A percentile compares a stretch with the other conserved stretches of the same genome.
phyloP scores from a whole-genome alignment of 1,140 invertebrate genomes.

The Meloidogyne hapla region DNA sequence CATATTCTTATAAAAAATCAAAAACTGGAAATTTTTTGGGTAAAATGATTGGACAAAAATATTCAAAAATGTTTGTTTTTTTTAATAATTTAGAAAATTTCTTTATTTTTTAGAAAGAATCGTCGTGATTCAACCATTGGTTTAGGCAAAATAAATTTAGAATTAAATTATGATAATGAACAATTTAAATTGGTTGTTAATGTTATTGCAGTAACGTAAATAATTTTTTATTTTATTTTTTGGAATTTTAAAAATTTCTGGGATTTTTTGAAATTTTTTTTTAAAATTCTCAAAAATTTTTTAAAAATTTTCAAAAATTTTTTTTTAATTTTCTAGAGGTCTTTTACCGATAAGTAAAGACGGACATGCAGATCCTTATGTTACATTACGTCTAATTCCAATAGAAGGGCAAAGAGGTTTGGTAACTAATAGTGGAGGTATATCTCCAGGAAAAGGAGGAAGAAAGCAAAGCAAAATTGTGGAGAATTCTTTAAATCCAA shows the following conservation, averaged over 20 bases:
- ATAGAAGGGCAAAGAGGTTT: slow-evolving; percentile 17
- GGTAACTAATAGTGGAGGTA: neutral
- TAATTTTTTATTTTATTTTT: neutral
- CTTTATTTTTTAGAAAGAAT: neutral
- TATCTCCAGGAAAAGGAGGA: slow-evolving; percentile 13
- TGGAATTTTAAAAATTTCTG: neutral
- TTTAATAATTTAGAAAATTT: neutral
- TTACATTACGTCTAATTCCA: slow-evolving; percentile 43
- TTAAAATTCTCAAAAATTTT: neutral
- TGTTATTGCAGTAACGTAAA: slow-evolving; percentile 39
- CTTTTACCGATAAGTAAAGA: slow-evolving; percentile 43
- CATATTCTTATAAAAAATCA: neutral
- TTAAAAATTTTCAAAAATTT: neutral
- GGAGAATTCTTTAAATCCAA: slow-evolving; percentile 48
- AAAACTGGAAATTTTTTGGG: slow-evolving; percentile 17
- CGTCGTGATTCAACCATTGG: slow-evolving; percentile 22
- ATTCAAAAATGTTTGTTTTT: slow-evolving; percentile 18
- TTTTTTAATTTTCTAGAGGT: slow-evolving; percentile 26
- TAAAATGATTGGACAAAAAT: slow-evolving; percentile 20
- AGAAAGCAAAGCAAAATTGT: slow-evolving; percentile 49
- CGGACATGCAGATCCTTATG: slow-evolving; percentile 48
- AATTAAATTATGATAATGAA: slow-evolving; percentile 48
- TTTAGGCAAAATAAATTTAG: slow-evolving; percentile 36
- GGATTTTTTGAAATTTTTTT: neutral
- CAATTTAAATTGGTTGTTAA: slow-evolving; percentile 47